A percentile compares a stretch with the other conserved stretches of the same genome.
phyloP scores from a whole-genome alignment of 2,888 invertebrate genomes.

The Bimastos eiseni region DNA sequence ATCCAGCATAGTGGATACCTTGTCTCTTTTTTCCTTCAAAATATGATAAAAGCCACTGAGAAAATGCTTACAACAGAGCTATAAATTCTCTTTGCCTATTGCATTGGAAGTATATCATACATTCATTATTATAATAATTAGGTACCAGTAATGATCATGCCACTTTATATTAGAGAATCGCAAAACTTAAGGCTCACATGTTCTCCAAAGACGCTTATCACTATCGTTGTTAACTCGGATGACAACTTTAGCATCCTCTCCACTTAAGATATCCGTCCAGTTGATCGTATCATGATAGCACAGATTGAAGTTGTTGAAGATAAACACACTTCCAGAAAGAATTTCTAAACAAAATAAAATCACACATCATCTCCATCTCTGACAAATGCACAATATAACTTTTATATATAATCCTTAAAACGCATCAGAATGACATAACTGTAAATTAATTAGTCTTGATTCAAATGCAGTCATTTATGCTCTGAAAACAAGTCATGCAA shows the following conservation, averaged over 20 bases:
- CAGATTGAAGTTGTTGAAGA: constrained; percentile 89
- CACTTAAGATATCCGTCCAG: constrained; percentile 86
- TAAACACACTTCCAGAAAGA: constrained; percentile 84
- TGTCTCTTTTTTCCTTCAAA: too few relatives aligned
- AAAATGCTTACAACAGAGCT: too few relatives aligned
- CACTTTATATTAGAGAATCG: neutral
- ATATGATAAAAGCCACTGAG: neutral
- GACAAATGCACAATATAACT: neutral
- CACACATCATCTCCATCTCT: neutral
- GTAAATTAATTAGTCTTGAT: neutral
- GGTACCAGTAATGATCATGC: too few relatives aligned
- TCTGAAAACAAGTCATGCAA: neutral
- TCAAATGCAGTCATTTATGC: neutral
- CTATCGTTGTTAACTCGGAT: neutral
- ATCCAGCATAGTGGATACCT: too few relatives aligned
- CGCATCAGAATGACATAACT: neutral
- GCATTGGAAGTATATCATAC: too few relatives aligned
- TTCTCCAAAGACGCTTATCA: neutral
- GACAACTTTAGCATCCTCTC: constrained; percentile 34
- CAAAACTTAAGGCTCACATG: neutral
- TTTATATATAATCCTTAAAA: neutral
- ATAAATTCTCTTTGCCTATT: too few relatives aligned
- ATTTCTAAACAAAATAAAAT: constrained; percentile 70
- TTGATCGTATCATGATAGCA: constrained; percentile 90
- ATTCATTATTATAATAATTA: too few relatives aligned